Evolutionary conservation across 2,888 invertebrate species (phyloP).

Genomic region (Agonopterix heracliana): DNA sequence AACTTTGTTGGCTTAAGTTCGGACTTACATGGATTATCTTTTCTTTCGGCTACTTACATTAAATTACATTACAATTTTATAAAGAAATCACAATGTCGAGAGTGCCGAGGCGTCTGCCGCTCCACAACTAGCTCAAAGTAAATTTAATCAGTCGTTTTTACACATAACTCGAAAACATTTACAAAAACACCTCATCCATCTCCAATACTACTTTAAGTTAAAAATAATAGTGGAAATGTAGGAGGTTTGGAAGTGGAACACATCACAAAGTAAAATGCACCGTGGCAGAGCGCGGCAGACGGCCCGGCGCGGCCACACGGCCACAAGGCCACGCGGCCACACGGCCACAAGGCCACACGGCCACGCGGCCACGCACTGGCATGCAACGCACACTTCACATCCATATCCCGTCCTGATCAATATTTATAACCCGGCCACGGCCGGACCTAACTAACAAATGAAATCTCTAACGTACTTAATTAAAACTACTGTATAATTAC

Average conservation of each 20-base stretch:
- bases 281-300: constrained; percentile 8
- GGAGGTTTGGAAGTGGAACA: constrained; percentile 8
- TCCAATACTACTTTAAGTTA: constrained; percentile 5
- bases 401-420: constrained; percentile 6
- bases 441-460: constrained; percentile 48
- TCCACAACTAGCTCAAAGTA: constrained; percentile 39
- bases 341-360: neutral
- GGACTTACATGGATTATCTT: constrained; percentile 62
- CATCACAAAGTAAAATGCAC: constrained; percentile 11
- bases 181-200: constrained; percentile 22
- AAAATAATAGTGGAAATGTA: too few relatives aligned
- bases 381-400: constrained; percentile 13
- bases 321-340: too few relatives aligned
- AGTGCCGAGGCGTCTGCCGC: constrained; percentile 39
- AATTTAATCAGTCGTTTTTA: constrained; percentile 69
- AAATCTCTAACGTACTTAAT: constrained; percentile 65
- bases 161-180: constrained; percentile 53
- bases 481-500: constrained; percentile 66
- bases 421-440: constrained; percentile 33
- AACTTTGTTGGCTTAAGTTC: constrained; percentile 63
- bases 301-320: constrained; percentile 3
- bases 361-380: constrained; percentile 5
- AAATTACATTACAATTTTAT: constrained; percentile 70
- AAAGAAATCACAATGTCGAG: constrained; percentile 73
- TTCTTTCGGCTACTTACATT: constrained; percentile 66